Base-by-base conservation (phyloP, 2,888 invertebrate genomes). In the Drosophila imparisetae region DNA sequence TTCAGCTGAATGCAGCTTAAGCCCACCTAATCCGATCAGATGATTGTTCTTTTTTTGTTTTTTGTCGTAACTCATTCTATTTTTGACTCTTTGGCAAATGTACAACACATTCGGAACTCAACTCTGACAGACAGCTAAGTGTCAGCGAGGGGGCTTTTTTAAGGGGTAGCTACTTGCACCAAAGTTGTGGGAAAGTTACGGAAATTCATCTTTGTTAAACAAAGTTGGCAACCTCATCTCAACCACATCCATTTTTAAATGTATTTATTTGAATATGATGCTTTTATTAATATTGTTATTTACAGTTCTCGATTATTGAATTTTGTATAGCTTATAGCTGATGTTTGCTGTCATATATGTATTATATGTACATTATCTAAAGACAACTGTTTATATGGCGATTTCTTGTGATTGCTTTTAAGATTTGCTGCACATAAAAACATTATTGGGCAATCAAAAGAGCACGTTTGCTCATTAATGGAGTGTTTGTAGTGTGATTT, bases 11-110 rank as follows among this genome's bases (percentile, higher is more conserved):
- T n/a, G 52, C 32, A 24, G 53, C 66, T 48, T 63, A 80, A 73
- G 60, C 64, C 82, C 75, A 75, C 78, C 86, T 91, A 91, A 91
- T 91, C 92, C 90, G 90, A 89, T 91, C 89, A 91, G 88, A 85
- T 90, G 92, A 90, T 91, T 91, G 92, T 71, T 83, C 81, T 72
- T 80, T 80, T 79, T 73, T 58, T 62, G 55, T 40, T 45, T 45
- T 45, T 21, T 21, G 24, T 24, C 21, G 55, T 45, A 55, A 49
- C 49, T 52, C 50, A 21, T 21, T 10, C 38, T 11, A 21, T 29
- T 59, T 45, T 59, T 65, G 76, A 75, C 75, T 75, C 75, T 58
- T 55, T 24, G 54, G 57, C 66, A 62, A 61, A 67, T 80, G 70
- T 42, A 48, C 58, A 54, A 80, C 57, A 67, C 65, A 36, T 63